Evolutionary conservation across 2,888 invertebrate species (phyloP).

Genomic region (Mythimna pallens): DNA sequence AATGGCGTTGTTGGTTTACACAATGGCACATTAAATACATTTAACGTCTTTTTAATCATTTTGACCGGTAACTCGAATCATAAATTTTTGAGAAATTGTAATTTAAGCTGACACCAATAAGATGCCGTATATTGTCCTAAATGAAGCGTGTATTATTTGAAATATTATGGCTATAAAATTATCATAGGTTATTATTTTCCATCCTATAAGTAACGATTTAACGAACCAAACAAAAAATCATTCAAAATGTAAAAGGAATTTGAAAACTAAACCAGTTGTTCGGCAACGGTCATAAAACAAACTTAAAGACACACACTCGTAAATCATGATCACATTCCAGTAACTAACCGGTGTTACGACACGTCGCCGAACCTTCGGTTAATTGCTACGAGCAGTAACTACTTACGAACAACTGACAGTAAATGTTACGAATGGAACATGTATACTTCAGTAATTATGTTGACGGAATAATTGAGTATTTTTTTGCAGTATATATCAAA

Average conservation of each 20-base stretch:
- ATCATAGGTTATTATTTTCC: background rate
- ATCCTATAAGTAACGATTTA: background rate
- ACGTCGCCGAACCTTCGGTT: constrained; percentile 48
- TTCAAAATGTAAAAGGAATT: constrained; percentile 22
- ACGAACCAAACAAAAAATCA: background rate
- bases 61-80: background rate
- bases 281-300: constrained; percentile 41
- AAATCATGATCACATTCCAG: constrained; percentile 62
- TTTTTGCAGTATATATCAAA: background rate
- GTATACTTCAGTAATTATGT: constrained; percentile 24
- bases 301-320: constrained; percentile 50
- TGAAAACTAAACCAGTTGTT: constrained; percentile 44
- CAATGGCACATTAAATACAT: background rate
- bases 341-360: constrained; percentile 52
- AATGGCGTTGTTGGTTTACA: constrained; percentile 28
- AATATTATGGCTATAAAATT: background rate
- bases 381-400: constrained; percentile 34
- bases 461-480: constrained; percentile 6
- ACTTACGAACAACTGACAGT: constrained; percentile 19
- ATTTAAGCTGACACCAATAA: background rate
- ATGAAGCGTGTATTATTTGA: background rate
- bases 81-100: background rate
- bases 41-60: background rate
- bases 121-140: background rate
- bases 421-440: constrained; percentile 28